Evolutionary conservation across 2,797 vertebrate genomes (phyloP).

Genomic region (Mastacembelus armatus): DNA sequence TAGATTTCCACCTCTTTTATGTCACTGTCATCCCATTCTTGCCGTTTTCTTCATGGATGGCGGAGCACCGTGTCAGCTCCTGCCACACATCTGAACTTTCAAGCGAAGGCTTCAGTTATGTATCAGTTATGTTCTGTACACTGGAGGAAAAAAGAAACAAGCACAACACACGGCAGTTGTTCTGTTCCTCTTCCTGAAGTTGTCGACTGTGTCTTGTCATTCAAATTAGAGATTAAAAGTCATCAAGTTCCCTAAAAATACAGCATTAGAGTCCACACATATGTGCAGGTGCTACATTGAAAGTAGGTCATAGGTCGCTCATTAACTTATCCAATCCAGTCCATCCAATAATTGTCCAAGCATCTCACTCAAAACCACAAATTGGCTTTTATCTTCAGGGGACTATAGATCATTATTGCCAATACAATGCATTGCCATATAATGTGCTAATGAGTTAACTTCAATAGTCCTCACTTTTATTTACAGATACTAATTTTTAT

Average conservation of each 20-base stretch:
- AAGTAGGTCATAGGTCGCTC: too few relatives aligned
- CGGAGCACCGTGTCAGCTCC: slow-evolving; percentile 64
- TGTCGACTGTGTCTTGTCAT: slow-evolving; percentile 4
- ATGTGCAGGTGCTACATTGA: too few relatives aligned
- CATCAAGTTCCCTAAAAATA: background rate
- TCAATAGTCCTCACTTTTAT: slow-evolving; percentile 3
- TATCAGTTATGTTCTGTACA: slow-evolving; percentile 61
- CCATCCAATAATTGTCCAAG: background rate
- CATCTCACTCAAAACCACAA: background rate
- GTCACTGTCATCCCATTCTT: slow-evolving; percentile 33
- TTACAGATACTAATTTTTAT: slow-evolving; percentile 13
- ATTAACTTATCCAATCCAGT: too few relatives aligned
- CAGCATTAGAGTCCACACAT: background rate
- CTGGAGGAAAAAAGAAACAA: slow-evolving; percentile 19
- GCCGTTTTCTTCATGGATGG: slow-evolving; percentile 62
- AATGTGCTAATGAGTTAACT: background rate
- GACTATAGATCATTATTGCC: too few relatives aligned
- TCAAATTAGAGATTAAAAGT: slow-evolving; percentile 15
- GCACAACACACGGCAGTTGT: too few relatives aligned
- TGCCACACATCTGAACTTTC: slow-evolving; percentile 61
- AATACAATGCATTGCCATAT: too few relatives aligned
- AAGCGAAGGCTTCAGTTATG: slow-evolving; percentile 57
- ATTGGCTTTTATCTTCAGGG: too few relatives aligned
- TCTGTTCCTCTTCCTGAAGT: slow-evolving; percentile 4
- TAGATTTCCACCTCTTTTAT: slow-evolving; percentile 40